These are phyloP conservation scores for Zaprionus ornatus DNA, from an alignment of 1,140 invertebrate species.

Conservation along the genomic window DNA sequence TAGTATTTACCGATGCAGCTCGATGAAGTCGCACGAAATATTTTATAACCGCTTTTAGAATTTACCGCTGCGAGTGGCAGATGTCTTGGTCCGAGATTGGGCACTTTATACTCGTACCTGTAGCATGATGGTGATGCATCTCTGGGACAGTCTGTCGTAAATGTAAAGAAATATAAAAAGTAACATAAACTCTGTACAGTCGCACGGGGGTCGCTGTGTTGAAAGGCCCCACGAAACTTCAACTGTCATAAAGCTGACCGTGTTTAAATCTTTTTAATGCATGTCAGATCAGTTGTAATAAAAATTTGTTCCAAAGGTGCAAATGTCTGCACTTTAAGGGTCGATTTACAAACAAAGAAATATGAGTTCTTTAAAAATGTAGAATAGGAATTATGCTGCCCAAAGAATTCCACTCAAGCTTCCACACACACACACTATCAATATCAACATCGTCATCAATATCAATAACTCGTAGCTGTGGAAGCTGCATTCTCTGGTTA, in stretches of 20 bases:
- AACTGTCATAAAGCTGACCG: slow-evolving; percentile 1
- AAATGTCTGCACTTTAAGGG: background rate
- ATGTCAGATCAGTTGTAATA: background rate
- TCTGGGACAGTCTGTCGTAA: slow-evolving; percentile 16
- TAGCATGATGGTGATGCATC: slow-evolving; percentile 8
- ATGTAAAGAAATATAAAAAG: slow-evolving; percentile 13
- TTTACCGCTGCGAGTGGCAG: slow-evolving; percentile 26
- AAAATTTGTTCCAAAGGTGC: background rate
- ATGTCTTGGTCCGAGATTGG: background rate
- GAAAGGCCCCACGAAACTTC: background rate
- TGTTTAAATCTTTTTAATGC: slow-evolving; percentile 4
- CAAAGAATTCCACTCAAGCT: background rate
- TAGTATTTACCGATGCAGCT: slow-evolving; percentile 26
- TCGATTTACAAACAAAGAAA: background rate
- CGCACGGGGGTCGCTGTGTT: no score
- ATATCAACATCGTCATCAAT: slow-evolving; percentile 3
- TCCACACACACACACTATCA: background rate
- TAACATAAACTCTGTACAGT: slow-evolving; percentile 10
- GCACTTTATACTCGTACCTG: background rate
- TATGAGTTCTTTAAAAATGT: background rate
- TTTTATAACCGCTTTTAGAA: slow-evolving; percentile 44
- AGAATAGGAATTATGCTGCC: background rate
- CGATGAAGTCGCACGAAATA: slow-evolving; percentile 26
- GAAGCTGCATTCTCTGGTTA: slow-evolving; percentile 43
- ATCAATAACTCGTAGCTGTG: slow-evolving; percentile 19